These are phyloP conservation scores for Erythrocercus mccallii DNA, from an alignment of 2,113 vertebrate genomes.

Conservation along the genomic window DNA sequence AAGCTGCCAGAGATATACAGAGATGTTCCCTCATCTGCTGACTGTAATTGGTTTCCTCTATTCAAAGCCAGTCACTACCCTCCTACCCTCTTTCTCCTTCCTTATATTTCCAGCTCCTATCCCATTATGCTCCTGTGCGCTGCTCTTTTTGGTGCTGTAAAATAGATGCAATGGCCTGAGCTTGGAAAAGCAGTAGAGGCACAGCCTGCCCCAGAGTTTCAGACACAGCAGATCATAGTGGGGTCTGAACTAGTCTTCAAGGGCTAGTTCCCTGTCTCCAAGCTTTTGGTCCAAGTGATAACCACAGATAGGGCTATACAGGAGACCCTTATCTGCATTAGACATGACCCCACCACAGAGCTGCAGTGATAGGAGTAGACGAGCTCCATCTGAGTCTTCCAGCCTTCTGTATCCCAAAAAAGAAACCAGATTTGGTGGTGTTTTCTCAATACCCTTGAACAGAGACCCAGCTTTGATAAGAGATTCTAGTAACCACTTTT, in stretches of 20 bases:
- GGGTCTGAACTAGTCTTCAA: background rate
- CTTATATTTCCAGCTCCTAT: background rate
- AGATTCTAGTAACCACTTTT: background rate
- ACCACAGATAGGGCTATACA: background rate
- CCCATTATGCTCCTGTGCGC: background rate
- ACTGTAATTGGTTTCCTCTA: background rate
- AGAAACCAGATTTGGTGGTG: background rate
- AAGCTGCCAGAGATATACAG: background rate
- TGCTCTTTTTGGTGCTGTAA: background rate
- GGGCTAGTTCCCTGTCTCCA: background rate
- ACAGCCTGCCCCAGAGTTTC: background rate
- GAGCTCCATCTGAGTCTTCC: background rate
- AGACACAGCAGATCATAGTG: background rate
- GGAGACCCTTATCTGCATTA: background rate
- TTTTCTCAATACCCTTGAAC: background rate
- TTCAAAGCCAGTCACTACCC: background rate
- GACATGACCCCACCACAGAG: background rate
- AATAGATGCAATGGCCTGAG: background rate
- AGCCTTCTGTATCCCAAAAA: background rate
- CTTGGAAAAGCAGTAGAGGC: background rate
- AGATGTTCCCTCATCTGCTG: background rate
- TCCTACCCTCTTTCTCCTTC: background rate
- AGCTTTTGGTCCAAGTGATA: accelerated
- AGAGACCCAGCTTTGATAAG: background rate
- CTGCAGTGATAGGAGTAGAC: background rate